A percentile compares a stretch with the other conserved stretches of the same genome.
Conservation (phyloP, 2,888 invertebrate species). For the Rotaria magnacalcarata region DNA sequence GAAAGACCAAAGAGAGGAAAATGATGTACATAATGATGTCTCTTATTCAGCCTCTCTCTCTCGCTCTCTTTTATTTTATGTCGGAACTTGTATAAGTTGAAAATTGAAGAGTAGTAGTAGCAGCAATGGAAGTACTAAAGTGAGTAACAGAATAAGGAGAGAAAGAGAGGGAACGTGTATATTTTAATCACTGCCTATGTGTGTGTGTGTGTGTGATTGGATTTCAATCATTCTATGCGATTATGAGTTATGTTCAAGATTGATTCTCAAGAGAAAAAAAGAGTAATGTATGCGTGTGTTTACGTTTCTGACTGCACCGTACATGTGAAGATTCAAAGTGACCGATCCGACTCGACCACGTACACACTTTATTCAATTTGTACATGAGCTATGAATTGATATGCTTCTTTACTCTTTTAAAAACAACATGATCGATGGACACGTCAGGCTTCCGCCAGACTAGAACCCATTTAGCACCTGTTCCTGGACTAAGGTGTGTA, state of each 20-base stretch:
- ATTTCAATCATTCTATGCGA: not conserved
- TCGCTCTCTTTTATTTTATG: not conserved
- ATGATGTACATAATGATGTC: no score
- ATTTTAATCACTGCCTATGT: not conserved
- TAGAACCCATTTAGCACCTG: slow-evolving; percentile 29
- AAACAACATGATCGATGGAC: slow-evolving; percentile 26
- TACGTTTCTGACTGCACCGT: slow-evolving; percentile 6
- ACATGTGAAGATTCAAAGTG: slow-evolving; percentile 15
- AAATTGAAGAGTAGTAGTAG: not conserved
- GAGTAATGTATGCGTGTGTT: slow-evolving; percentile 1
- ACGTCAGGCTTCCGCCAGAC: slow-evolving; percentile 29
- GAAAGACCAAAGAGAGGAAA: no score
- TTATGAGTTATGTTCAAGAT: slow-evolving; percentile 23
- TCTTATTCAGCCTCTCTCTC: no score
- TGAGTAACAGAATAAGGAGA: not conserved
- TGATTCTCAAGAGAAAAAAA: slow-evolving; percentile 1
- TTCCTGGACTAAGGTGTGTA: slow-evolving; percentile 24
- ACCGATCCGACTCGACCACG: not conserved
- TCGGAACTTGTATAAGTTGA: slow-evolving; percentile 14
- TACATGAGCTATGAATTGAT: slow-evolving; percentile 5
- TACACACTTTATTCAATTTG: slow-evolving; percentile 26
- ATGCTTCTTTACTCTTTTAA: slow-evolving; percentile 29
- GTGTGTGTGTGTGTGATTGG: not conserved
- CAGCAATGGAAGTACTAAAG: no score
- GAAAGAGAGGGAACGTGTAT: not conserved